Conservation (phyloP, 2,888 invertebrate species). For the Perithous albicinctus region DNA sequence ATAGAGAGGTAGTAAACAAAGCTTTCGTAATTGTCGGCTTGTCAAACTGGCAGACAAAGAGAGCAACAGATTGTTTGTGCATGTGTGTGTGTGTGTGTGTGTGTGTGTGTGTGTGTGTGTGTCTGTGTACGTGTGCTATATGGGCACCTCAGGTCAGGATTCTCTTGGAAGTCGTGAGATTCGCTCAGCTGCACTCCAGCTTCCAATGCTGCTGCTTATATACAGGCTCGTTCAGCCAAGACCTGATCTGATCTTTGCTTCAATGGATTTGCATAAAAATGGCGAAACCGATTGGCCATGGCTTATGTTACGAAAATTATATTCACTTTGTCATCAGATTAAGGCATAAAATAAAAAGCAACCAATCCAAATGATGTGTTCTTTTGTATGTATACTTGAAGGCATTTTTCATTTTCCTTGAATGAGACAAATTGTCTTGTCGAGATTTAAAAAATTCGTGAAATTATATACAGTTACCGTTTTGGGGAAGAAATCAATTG, state of each 20-base stretch:
- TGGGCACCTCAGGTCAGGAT: constrained; percentile 47
- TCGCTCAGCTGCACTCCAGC: constrained; percentile 60
- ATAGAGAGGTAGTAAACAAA: constrained; percentile 70
- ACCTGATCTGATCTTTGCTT: constrained; percentile 7
- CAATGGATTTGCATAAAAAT: constrained; percentile 26
- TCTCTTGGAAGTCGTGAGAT: constrained; percentile 67
- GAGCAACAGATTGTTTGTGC: constrained; percentile 57
- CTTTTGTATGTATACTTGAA: background rate
- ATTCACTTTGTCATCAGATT: constrained; percentile 17
- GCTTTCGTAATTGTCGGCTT: constrained; percentile 73
- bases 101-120: no score
- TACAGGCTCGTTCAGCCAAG: constrained; percentile 54
- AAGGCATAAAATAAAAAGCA: background rate
- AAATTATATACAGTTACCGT: background rate
- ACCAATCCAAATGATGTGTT: background rate
- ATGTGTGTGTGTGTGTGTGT: no score
- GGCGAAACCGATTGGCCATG: constrained; percentile 27
- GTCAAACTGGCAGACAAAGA: constrained; percentile 69
- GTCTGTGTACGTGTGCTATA: no score
- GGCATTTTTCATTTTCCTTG: background rate
- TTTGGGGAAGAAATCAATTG: background rate
- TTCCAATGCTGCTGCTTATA: constrained; percentile 8
- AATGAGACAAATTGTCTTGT: background rate
- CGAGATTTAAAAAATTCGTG: background rate
- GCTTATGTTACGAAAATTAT: constrained; percentile 4